These are phyloP conservation scores for Tenthredo mesomela DNA, from an alignment of 2,888 invertebrate species.

Conservation along the genomic window DNA sequence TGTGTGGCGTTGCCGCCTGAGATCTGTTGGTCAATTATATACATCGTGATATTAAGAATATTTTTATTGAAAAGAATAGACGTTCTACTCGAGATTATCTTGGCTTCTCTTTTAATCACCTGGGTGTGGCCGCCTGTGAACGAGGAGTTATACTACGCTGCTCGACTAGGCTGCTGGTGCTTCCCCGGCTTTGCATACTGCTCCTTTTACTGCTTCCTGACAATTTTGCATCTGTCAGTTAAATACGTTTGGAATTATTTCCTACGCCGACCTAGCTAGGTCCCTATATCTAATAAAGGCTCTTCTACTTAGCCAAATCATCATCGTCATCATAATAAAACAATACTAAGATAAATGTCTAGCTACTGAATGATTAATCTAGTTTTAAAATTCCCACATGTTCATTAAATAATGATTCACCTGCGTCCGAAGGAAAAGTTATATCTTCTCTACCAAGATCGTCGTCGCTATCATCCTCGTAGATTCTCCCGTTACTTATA, in stretches of 20 bases:
- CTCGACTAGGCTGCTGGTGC: conserved; percentile 92
- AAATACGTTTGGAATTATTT: conserved; percentile 61
- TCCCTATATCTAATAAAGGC: background rate
- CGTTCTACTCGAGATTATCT: background rate
- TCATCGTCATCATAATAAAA: background rate
- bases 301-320: background rate
- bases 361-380: background rate
- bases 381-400: background rate
- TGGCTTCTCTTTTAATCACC: conserved; percentile 77
- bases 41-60: conserved; percentile 15
- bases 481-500: conserved; percentile 85
- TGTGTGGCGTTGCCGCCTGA: conserved; percentile 96
- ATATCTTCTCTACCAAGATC: conserved; percentile 93
- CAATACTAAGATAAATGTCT: background rate
- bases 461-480: conserved; percentile 94
- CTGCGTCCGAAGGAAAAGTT: conserved; percentile 88
- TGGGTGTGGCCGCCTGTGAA: conserved; percentile 95
- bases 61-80: background rate
- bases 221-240: conserved; percentile 83
- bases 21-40: conserved; percentile 80
- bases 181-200: conserved; percentile 94
- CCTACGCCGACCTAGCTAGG: conserved; percentile 17
- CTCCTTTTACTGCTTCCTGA: conserved; percentile 93
- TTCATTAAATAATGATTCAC: conserved; percentile 73
- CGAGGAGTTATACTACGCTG: conserved; percentile 91